phyloP scores from a whole-genome alignment of 2,113 vertebrate species.

The Anoura caudifer region DNA sequence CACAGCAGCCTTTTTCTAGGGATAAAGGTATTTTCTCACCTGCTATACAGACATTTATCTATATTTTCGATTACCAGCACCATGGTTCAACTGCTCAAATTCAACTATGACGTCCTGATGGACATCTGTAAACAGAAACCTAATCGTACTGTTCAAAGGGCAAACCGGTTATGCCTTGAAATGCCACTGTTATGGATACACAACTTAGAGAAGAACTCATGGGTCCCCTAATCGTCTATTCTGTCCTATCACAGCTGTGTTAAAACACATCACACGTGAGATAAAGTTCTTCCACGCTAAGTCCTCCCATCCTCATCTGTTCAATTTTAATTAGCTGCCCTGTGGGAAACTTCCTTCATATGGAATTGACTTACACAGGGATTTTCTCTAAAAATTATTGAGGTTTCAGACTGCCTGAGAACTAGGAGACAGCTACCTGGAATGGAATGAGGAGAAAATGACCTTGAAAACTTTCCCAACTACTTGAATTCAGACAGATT shows the following conservation, averaged over 20 bases:
- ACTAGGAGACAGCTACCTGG: not conserved
- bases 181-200: not conserved
- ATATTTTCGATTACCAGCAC: not conserved
- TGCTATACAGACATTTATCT: not conserved
- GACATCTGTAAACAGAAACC: not conserved
- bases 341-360: not conserved
- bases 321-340: not conserved
- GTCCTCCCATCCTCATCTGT: not conserved
- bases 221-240: not conserved
- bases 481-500: not conserved
- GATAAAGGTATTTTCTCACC: not conserved
- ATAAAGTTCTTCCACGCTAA: not conserved
- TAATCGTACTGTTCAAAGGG: not conserved
- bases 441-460: not conserved
- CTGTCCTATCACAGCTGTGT: not conserved
- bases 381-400: not conserved
- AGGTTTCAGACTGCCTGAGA: not conserved
- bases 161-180: not conserved
- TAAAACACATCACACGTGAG: not conserved
- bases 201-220: not conserved
- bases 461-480: not conserved
- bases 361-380: not conserved
- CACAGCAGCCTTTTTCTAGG: not conserved
- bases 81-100: not conserved
- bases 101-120: not conserved